A percentile compares a stretch with the other conserved stretches of the same genome.
These are phyloP conservation scores for Ficedula albicollis DNA, from an alignment of 2,797 vertebrate genomes.

Conservation along the genomic window DNA sequence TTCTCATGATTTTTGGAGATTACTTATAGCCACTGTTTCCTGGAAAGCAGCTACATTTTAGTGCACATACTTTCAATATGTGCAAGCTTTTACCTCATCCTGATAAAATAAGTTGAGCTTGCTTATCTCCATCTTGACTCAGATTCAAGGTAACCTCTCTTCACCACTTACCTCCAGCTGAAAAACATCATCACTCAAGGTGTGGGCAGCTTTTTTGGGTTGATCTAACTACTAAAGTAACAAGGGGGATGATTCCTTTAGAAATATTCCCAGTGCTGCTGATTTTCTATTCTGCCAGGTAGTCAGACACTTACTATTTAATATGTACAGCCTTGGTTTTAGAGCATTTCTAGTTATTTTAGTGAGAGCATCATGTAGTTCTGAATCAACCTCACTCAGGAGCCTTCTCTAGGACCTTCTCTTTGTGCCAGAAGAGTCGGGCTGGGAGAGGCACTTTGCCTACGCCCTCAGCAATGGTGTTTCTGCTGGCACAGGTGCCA, in stretches of 20 bases:
- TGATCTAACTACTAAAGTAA: background rate
- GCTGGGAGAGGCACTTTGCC: background rate
- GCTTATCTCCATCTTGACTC: background rate
- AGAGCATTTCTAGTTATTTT: background rate
- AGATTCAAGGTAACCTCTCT: background rate
- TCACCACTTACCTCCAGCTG: background rate
- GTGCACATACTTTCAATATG: background rate
- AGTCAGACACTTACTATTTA: background rate
- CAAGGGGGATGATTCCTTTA: background rate
- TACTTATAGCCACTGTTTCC: background rate
- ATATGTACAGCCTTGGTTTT: background rate
- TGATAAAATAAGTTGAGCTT: background rate
- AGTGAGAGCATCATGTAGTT: background rate
- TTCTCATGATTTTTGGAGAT: background rate
- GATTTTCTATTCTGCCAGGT: background rate
- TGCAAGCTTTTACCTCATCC: background rate
- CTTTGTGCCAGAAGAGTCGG: background rate
- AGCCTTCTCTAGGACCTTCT: background rate
- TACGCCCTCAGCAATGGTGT: background rate
- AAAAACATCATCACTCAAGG: background rate
- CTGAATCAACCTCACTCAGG: background rate
- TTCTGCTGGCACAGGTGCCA: background rate
- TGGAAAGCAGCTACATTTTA: background rate
- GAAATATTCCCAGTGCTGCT: background rate
- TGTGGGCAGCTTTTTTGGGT: background rate